A percentile compares a stretch with the other conserved stretches of the same genome.
Evolutionary conservation across 2,113 vertebrate species (phyloP).

Genomic region (Lipotes vexillifer): DNA sequence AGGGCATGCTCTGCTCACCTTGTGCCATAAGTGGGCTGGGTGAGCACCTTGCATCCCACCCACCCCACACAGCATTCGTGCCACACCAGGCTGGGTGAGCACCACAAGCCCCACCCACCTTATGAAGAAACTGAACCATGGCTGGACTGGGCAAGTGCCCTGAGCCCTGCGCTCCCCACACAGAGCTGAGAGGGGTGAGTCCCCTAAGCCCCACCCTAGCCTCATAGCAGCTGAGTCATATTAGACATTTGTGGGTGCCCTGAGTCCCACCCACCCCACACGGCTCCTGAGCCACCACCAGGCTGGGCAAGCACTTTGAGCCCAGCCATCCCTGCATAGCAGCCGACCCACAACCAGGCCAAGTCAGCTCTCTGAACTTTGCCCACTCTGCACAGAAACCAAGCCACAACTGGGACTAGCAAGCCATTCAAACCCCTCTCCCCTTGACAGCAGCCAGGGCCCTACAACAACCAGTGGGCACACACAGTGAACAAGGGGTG

Average conservation of each 20-base stretch:
- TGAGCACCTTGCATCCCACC: neutral
- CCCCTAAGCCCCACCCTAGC: neutral
- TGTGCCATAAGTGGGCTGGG: neutral
- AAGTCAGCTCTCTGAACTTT: neutral
- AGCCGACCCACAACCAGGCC: neutral
- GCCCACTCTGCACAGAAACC: neutral
- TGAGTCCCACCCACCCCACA: neutral
- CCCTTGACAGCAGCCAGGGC: too few relatives aligned
- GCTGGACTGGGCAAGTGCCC: neutral
- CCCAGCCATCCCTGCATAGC: neutral
- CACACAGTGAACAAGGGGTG: neutral
- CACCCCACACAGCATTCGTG: neutral
- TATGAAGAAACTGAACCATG: neutral
- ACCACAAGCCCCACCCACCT: neutral
- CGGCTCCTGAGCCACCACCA: neutral
- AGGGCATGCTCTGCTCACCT: neutral
- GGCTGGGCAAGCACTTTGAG: neutral
- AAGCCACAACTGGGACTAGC: neutral
- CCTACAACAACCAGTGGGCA: too few relatives aligned
- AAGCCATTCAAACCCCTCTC: neutral
- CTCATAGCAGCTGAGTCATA: neutral
- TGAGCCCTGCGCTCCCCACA: neutral
- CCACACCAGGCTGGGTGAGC: neutral
- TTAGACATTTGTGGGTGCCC: neutral
- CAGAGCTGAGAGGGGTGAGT: neutral